phyloP scores from a whole-genome alignment of 2,797 vertebrate genomes.

The Rhinophrynus dorsalis region DNA sequence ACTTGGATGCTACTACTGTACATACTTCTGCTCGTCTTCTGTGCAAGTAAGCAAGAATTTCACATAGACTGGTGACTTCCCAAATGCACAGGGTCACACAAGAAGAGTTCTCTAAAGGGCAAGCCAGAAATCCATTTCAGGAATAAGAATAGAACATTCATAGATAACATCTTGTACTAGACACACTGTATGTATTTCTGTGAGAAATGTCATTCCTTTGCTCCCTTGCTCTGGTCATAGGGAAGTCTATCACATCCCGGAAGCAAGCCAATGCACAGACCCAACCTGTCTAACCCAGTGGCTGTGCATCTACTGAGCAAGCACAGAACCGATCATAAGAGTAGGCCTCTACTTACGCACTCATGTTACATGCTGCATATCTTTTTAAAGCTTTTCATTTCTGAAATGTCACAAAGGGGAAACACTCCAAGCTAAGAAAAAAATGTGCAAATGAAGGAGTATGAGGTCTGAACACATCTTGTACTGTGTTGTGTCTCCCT shows the following conservation, averaged over 20 bases:
- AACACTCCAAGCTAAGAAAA: background rate
- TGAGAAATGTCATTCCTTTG: slow-evolving; percentile 18
- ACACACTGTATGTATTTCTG: slow-evolving; percentile 27
- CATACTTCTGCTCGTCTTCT: too few species aligned
- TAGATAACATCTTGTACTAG: slow-evolving; percentile 20
- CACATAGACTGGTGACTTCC: slow-evolving; percentile 7
- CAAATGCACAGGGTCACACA: background rate
- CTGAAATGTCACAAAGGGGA: slow-evolving; percentile 22
- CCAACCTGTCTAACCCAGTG: background rate
- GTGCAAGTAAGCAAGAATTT: background rate
- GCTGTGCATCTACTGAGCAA: slow-evolving; percentile 4
- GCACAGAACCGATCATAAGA: background rate
- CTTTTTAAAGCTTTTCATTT: slow-evolving; percentile 15
- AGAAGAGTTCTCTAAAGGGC: slow-evolving; percentile 6
- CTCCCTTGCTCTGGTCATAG: background rate
- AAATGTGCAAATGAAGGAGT: background rate
- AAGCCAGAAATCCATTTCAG: background rate
- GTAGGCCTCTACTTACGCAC: background rate
- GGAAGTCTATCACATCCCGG: slow-evolving; percentile 12
- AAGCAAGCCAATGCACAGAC: slow-evolving; percentile 14
- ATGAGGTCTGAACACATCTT: background rate
- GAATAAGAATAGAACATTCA: background rate
- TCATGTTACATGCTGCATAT: background rate
- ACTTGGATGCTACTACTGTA: too few species aligned
- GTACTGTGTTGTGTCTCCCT: too few species aligned